These are phyloP conservation scores for Zaprionus ghesquierei DNA, from an alignment of 1,140 invertebrate species.

Conservation along the genomic window DNA sequence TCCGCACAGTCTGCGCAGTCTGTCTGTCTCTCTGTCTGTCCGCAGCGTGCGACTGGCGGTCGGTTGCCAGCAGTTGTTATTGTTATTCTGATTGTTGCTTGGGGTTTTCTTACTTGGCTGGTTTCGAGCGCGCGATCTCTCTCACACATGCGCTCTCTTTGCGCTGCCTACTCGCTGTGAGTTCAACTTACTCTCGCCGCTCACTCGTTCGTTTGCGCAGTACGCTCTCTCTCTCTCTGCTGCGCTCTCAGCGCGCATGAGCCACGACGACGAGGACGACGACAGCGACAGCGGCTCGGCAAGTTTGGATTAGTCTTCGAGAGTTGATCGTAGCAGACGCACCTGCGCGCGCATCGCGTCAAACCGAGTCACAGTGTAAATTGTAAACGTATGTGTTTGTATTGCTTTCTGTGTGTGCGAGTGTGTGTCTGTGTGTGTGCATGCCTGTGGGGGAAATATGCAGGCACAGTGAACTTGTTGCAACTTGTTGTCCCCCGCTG, in stretches of 20 bases:
- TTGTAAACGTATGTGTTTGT: slow-evolving; percentile 49
- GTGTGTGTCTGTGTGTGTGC: slow-evolving; percentile 21
- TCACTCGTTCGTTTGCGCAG: not conserved
- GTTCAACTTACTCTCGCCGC: not conserved
- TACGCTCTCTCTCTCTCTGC: slow-evolving; percentile 12
- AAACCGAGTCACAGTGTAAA: slow-evolving; percentile 43
- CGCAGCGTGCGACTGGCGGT: slow-evolving; percentile 73
- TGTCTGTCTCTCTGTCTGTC: slow-evolving; percentile 25
- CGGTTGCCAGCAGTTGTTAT: slow-evolving; percentile 48
- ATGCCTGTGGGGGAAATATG: slow-evolving; percentile 37
- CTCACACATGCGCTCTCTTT: slow-evolving; percentile 22
- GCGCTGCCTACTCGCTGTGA: slow-evolving; percentile 25
- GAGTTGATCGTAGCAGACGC: slow-evolving; percentile 77
- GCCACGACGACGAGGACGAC: slow-evolving; percentile 18
- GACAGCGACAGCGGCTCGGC: slow-evolving; percentile 40
- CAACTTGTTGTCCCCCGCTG: slow-evolving; percentile 35
- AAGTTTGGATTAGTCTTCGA: slow-evolving; percentile 77
- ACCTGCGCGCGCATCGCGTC: slow-evolving; percentile 75
- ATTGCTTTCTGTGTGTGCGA: slow-evolving; percentile 22
- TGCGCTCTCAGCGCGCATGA: slow-evolving; percentile 23
- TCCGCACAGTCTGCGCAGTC: slow-evolving; percentile 24
- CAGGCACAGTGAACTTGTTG: slow-evolving; percentile 74
- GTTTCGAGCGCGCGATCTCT: slow-evolving; percentile 40
- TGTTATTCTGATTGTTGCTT: not conserved
- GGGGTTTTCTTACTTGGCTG: slow-evolving; percentile 34